Evolutionary conservation across 2,113 vertebrate genomes (phyloP).

Genomic region (Natator depressus): DNA sequence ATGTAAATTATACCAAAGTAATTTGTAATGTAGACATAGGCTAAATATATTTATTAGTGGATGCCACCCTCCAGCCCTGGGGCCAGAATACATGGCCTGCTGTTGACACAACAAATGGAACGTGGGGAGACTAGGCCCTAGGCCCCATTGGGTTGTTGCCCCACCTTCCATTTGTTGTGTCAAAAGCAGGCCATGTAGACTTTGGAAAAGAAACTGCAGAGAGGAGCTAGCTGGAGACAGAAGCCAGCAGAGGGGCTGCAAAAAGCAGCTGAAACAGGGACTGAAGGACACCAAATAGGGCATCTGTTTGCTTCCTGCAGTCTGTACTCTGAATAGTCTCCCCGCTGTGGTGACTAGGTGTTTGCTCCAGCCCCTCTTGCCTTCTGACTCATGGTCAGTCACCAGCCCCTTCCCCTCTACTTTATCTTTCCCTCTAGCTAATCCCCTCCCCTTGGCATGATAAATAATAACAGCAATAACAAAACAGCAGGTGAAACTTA

Average conservation of each 20-base stretch:
- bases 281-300: background rate
- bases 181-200: accelerated
- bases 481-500: slow-evolving; percentile 78
- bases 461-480: background rate
- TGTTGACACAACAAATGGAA: accelerated
- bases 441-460: background rate
- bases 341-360: background rate
- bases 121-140: background rate
- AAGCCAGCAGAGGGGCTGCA: too few species aligned
- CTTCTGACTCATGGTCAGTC: background rate
- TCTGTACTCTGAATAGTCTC: background rate
- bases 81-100: accelerated
- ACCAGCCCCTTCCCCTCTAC: background rate
- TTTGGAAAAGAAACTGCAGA: background rate
- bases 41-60: background rate
- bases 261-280: too few species aligned
- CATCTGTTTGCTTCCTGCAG: background rate
- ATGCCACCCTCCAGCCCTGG: background rate
- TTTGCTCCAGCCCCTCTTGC: background rate
- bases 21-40: background rate
- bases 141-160: background rate
- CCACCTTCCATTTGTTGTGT: background rate
- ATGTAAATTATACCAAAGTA: background rate
- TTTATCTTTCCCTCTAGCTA: background rate
- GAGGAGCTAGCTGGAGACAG: background rate